Percentiles rank a stretch among this genome's conserved stretches.
Evolutionary conservation across 2,797 vertebrate species (phyloP).

Genomic region (Bucorvus abyssinicus): DNA sequence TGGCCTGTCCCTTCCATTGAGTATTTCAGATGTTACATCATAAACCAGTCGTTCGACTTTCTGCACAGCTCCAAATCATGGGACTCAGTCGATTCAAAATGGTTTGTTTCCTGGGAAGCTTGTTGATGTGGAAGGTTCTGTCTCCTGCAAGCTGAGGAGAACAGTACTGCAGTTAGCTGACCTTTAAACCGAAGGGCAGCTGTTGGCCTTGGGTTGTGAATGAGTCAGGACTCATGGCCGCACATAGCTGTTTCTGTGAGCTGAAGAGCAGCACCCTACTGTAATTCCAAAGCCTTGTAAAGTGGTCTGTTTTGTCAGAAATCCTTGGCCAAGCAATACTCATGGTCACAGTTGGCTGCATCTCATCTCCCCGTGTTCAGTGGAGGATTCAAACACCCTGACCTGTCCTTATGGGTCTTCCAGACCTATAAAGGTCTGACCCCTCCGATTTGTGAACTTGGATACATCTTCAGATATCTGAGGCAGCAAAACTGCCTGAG

Average conservation of each 20-base stretch:
- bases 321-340: background rate
- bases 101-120: background rate
- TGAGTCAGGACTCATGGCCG: rapidly evolving
- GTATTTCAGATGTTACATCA: background rate
- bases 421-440: background rate
- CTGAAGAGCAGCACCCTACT: background rate
- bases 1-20: background rate
- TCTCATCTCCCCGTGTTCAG: background rate
- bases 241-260: background rate
- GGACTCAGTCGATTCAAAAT: background rate
- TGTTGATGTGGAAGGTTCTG: background rate
- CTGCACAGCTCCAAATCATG: background rate
- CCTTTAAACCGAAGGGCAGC: background rate
- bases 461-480: background rate
- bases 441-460: background rate
- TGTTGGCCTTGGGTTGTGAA: background rate
- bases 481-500: background rate
- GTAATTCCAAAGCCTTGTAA: background rate
- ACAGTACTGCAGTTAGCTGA: background rate
- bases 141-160: background rate
- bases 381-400: background rate
- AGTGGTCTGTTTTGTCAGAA: background rate
- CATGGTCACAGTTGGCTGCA: rapidly evolving
- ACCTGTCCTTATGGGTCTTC: background rate
- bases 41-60: background rate